Evolutionary conservation across 1,140 invertebrate species (phyloP), one percentile per base, ranked within the genome.

Genomic region (Hyles euphorbiae): DNA sequence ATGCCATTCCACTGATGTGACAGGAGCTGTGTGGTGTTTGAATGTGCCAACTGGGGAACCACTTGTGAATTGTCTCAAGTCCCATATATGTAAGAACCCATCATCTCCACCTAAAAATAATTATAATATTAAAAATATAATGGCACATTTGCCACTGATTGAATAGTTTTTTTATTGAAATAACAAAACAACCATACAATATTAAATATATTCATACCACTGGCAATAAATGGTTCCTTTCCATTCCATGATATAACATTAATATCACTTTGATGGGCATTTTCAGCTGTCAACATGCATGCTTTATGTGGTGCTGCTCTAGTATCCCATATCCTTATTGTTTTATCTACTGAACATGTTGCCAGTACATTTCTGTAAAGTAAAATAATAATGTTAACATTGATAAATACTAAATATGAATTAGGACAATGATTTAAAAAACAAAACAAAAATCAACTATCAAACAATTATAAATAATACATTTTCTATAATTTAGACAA

Each of bases 181-280:
- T 4, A 32, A 52, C 1, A 9, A 52, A 52, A 33, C 33, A 52
- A 52, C 2, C 7, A 33, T 5, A 33, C 12, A n/a, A 53, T 45
- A 9, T 45, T 9, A 8, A 45, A 45, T 8, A 45, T 22, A 22
- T 0, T 22, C 22, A 22, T 22, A 78, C 96, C 97, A 68, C 96
- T 97, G 3, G 95, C 92, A 69, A 99, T 95, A 71, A 98, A 96
- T 4, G 95, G 95, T 82, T 99, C 98, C 72, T 93, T 93, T 62
- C 83, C 91, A 88, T 99, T 99, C 99, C 99, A 99, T 63, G 95
- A 95, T 65, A 99, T 97, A 2, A 99, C 98, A 91, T 99, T 99
- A 0, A 99, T 93, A 90, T 99, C 99, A 65, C 92, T 93, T 53
- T 94, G 90, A 85, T 99, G 99, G 36, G 98, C 96, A 70, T 97